A percentile compares a stretch with the other conserved stretches of the same genome.
phyloP scores from a whole-genome alignment of 2,113 vertebrate genomes.

The Casuarius casuarius region DNA sequence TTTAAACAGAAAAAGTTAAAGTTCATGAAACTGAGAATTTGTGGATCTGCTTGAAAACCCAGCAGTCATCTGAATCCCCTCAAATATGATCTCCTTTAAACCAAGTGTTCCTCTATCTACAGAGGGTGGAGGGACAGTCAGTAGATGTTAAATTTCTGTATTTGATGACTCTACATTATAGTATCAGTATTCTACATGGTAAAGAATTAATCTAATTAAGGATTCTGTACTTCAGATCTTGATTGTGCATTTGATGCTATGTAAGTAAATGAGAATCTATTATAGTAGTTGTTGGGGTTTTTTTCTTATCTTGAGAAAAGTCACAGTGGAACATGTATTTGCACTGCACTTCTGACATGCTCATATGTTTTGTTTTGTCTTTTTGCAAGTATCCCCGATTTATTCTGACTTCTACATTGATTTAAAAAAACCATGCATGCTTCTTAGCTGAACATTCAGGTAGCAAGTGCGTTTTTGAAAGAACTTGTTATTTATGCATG shows the following conservation, averaged over 20 bases:
- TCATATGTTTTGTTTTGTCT: neutral
- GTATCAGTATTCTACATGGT: rapidly evolving
- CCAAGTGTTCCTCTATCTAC: neutral
- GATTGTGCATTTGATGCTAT: neutral
- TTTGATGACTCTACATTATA: neutral
- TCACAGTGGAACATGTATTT: neutral
- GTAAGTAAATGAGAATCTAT: neutral
- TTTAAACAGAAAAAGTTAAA: neutral
- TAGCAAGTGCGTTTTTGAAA: neutral
- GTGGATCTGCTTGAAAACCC: neutral
- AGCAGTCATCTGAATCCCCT: neutral
- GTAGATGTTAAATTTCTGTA: neutral
- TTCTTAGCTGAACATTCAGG: neutral
- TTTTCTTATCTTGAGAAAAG: neutral
- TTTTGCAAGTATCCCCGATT: neutral
- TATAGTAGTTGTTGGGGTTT: neutral
- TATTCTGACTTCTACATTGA: neutral
- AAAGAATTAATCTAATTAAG: neutral
- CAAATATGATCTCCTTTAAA: neutral
- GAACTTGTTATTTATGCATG: neutral
- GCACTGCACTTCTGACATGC: neutral
- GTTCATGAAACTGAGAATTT: neutral
- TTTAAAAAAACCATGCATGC: neutral
- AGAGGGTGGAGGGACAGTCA: neutral
- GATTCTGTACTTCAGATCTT: neutral